Evolutionary conservation across 2,888 invertebrate genomes (phyloP).

Genomic region (Heliconius hortense): DNA sequence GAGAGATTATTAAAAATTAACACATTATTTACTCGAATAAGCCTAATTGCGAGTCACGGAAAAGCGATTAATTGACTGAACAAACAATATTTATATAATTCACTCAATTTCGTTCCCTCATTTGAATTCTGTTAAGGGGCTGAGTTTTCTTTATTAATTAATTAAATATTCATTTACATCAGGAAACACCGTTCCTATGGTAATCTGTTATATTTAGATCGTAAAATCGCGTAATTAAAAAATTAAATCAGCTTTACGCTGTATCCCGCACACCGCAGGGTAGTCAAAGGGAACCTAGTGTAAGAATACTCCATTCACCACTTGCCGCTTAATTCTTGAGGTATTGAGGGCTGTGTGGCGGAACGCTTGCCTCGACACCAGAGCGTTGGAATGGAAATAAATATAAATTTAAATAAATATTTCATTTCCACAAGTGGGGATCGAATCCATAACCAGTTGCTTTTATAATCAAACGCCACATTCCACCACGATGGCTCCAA

Average conservation of each 20-base stretch:
- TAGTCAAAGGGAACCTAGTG: not conserved
- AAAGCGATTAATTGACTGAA: constrained; percentile 17
- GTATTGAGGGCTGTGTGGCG: too few species aligned
- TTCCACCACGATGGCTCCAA: not conserved
- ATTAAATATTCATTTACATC: not conserved
- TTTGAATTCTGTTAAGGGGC: not conserved
- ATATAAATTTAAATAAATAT: not conserved
- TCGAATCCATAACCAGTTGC: too few species aligned
- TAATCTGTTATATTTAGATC: not conserved
- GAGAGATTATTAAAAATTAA: constrained; percentile 40
- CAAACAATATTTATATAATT: constrained; percentile 29
- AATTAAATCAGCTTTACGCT: not conserved
- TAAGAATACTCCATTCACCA: too few species aligned
- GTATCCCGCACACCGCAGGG: too few species aligned
- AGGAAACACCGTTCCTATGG: not conserved
- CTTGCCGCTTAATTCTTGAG: not conserved
- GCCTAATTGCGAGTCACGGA: constrained; percentile 27
- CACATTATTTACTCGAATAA: constrained; percentile 32
- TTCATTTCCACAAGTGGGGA: not conserved
- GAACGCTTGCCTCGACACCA: not conserved
- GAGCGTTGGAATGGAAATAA: not conserved
- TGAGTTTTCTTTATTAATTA: constrained; percentile 4
- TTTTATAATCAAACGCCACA: too few species aligned
- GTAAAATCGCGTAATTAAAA: not conserved
- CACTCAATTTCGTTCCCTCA: not conserved